Base-by-base conservation (phyloP, 2,113 vertebrate species). In the Archocentrus centrarchus region DNA sequence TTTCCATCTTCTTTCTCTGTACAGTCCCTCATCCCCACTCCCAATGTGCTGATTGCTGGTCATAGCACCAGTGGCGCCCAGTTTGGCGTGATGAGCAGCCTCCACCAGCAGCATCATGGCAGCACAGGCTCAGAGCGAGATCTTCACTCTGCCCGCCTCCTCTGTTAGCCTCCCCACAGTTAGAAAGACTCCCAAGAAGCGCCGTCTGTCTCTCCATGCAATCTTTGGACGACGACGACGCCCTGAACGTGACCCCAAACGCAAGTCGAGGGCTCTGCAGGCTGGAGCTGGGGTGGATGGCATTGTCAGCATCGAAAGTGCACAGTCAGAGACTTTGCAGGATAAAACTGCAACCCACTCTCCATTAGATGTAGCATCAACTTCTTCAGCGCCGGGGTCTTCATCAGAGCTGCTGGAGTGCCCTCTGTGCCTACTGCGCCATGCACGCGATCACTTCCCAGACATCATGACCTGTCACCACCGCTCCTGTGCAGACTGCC, bases 381-480 rank as follows among this genome's bases (percentile, higher is more conserved):
- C 91, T 1, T 91, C 93, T 3, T 86, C 93, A 1, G 79, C 35
- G 37, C 37, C 86, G 0, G 87, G 70, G 7, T 85, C 89, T 15
- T 79, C 63, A 2, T 89, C 97, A 55, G 98, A 99, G 89, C 96
- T 96, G 86, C 96, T 99, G 93, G 98, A 99, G 89, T 99, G 98
- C 84, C 98, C 98, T 20, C 94, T 99, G 94, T 99, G 98, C 93
- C 97, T 99, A 83, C 89, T 99, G 90, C 96, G 97, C 87, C 97
- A 98, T 81, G 89, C 97, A 44, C 97, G 97, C 58, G 98, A 99
- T 73, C 96, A 96, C 86, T 99, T 99, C 95, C 98, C 98, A 0
- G 98, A 99, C 93, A 99, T 99, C 94, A 98, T 99, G 97, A 99
- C 98, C 84, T 99, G 98, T 86, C 97, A 97, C 93, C 98, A 99